Evolutionary conservation across 2,888 invertebrate species (phyloP).

Genomic region (Drosophila colorata): DNA sequence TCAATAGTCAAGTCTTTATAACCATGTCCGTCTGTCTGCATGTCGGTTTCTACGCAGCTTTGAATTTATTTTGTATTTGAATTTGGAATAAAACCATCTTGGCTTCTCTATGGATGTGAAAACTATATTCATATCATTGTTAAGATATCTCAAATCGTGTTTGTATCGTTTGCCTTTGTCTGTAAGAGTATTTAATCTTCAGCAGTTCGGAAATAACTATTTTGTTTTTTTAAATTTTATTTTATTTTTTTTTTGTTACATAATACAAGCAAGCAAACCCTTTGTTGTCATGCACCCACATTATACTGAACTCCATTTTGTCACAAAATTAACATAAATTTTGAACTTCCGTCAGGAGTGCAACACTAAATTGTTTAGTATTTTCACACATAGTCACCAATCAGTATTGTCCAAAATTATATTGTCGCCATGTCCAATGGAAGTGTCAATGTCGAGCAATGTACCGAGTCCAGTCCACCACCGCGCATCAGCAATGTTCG

Average conservation of each 20-base stretch:
- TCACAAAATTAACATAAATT: conserved; percentile 5
- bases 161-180: no score
- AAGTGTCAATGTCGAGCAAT: background rate
- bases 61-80: no score
- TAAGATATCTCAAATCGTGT: no score
- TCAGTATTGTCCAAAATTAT: background rate
- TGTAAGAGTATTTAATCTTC: background rate
- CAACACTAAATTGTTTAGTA: conserved; percentile 8
- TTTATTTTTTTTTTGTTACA: no score
- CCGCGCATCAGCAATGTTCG: conserved; percentile 19
- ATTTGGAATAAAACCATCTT: no score
- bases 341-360: background rate
- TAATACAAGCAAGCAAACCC: conserved; percentile 4
- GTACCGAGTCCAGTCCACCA: background rate
- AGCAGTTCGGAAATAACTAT: background rate
- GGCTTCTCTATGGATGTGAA: no score
- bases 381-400: background rate
- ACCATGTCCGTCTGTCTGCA: no score
- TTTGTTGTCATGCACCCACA: background rate
- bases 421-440: conserved; percentile 8
- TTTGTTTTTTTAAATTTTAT: background rate
- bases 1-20: no score
- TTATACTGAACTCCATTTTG: background rate
- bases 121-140: no score
- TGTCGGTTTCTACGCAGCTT: no score